Conservation (phyloP, 2,888 invertebrate genomes). For the Cataglyphis albicans region DNA sequence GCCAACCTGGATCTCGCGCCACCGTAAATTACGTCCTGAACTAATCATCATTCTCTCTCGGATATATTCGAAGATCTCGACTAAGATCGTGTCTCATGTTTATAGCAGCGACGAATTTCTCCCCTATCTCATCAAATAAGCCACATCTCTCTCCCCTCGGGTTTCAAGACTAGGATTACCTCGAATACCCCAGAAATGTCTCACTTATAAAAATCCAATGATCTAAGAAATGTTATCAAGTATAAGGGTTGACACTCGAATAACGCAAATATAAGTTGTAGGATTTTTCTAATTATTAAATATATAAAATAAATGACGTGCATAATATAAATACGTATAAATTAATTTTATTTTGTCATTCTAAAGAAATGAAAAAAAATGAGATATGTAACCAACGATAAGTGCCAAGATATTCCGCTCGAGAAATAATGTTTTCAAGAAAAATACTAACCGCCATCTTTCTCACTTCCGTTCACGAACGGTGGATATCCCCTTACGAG, state of each 20-base stretch:
- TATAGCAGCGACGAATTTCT: constrained; percentile 32
- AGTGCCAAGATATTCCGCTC: background rate
- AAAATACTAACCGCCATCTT: constrained; percentile 62
- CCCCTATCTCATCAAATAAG: constrained; percentile 32
- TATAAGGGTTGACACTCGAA: background rate
- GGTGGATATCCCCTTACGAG: constrained; percentile 64
- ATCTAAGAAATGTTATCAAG: background rate
- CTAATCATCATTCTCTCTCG: constrained; percentile 45
- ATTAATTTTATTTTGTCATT: background rate
- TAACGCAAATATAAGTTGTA: background rate
- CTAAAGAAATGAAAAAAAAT: background rate
- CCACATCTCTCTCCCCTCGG: constrained; percentile 15
- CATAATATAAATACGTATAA: background rate
- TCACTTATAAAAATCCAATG: background rate
- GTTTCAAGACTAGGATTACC: constrained; percentile 6
- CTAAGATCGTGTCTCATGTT: constrained; percentile 15
- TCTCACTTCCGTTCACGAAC: constrained; percentile 72
- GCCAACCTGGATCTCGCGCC: constrained; percentile 17
- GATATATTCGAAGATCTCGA: constrained; percentile 3
- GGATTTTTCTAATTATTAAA: background rate
- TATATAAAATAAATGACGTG: background rate
- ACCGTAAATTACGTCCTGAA: constrained; percentile 51
- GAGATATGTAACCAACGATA: background rate
- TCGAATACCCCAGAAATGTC: background rate
- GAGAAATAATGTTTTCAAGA: constrained; percentile 32